Conservation (phyloP, 2,888 invertebrate species). For the Drosophila longiperda region DNA sequence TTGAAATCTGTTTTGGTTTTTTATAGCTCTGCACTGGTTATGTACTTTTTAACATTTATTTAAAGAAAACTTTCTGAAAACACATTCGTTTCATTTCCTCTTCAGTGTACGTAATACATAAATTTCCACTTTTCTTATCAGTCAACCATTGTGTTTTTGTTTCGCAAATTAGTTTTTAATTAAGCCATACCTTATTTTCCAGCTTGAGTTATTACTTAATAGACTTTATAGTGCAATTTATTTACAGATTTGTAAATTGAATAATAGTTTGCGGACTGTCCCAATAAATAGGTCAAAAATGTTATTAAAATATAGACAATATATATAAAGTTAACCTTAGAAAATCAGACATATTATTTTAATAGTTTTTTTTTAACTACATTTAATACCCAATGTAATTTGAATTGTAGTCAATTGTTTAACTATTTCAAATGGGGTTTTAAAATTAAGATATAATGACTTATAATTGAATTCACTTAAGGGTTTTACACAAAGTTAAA, state of each 20-base stretch:
- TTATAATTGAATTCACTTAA: background rate
- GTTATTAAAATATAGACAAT: background rate
- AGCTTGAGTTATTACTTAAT: slow-evolving; percentile 5
- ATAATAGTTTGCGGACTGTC: background rate
- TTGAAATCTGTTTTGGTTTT: slow-evolving; percentile 58
- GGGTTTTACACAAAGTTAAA: background rate
- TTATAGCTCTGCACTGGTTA: slow-evolving; percentile 85
- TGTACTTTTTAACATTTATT: slow-evolving; percentile 62
- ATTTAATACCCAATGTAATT: background rate
- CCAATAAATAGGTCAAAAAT: background rate
- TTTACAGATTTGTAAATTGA: background rate
- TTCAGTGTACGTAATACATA: slow-evolving; percentile 8
- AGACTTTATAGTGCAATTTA: background rate
- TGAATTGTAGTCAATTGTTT: background rate
- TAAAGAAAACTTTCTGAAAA: slow-evolving; percentile 46
- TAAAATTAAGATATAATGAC: background rate
- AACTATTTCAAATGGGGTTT: background rate
- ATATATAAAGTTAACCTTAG: background rate
- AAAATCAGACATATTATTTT: background rate
- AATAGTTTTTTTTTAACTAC: background rate
- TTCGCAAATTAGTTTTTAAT: background rate
- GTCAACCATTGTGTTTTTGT: slow-evolving; percentile 9
- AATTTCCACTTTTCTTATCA: slow-evolving; percentile 8
- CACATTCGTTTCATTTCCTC: slow-evolving; percentile 44
- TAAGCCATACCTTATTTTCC: slow-evolving; percentile 1